A percentile compares a stretch with the other conserved stretches of the same genome.
These are phyloP conservation scores for Microtus ochrogaster DNA, from an alignment of 2,113 vertebrate species.

Conservation along the genomic window DNA sequence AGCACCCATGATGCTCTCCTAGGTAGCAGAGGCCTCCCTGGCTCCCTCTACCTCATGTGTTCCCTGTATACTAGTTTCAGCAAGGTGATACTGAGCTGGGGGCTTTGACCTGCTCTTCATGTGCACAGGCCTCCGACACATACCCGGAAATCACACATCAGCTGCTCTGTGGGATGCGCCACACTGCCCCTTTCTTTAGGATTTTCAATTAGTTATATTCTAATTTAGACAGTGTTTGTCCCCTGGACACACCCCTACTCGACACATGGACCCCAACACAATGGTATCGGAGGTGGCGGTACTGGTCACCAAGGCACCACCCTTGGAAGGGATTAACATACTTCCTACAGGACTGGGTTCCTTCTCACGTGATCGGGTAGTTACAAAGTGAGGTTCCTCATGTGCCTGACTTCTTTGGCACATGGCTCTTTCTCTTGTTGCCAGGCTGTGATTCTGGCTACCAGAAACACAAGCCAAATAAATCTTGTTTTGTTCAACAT, in stretches of 20 bases:
- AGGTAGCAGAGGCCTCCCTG: background rate
- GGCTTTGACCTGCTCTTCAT: background rate
- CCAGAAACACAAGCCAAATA: background rate
- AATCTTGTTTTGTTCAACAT: too few relatives aligned
- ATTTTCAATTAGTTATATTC: background rate
- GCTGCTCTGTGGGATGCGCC: rapidly evolving
- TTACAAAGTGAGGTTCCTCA: background rate
- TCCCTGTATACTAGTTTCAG: rapidly evolving
- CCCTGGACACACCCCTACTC: background rate
- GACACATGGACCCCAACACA: background rate
- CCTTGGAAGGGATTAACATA: background rate
- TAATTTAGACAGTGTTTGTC: background rate
- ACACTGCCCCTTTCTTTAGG: background rate
- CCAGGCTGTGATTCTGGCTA: background rate
- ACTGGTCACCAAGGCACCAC: too few relatives aligned
- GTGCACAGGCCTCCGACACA: rapidly evolving
- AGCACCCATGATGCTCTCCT: background rate
- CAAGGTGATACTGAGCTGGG: background rate
- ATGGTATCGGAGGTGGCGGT: rapidly evolving
- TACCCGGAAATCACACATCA: background rate
- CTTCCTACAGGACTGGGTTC: too few relatives aligned
- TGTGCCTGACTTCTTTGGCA: background rate
- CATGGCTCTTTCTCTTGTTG: background rate
- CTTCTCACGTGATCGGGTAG: too few relatives aligned
- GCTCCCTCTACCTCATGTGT: rapidly evolving